phyloP scores from a whole-genome alignment of 2,888 invertebrate genomes.

The Dicyrtomina minuta region DNA sequence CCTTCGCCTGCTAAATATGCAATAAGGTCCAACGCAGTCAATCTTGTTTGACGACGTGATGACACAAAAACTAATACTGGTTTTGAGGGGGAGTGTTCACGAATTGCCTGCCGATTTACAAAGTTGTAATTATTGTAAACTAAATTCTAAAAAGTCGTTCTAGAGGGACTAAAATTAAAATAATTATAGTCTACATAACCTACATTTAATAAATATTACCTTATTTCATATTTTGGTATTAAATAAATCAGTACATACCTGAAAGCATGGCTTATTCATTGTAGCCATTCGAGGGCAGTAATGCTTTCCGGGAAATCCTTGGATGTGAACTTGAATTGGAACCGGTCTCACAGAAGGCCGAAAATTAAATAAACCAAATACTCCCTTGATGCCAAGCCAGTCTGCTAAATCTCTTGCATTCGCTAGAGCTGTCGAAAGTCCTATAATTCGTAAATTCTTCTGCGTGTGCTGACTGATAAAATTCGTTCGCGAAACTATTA shows the following conservation, averaged over 20 bases:
- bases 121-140: too few species aligned
- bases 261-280: conserved; percentile 98
- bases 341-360: conserved; percentile 97
- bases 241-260: too few species aligned
- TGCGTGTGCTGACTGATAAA: conserved; percentile 90
- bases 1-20: conserved; percentile 86
- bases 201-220: too few species aligned
- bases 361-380: conserved; percentile 91
- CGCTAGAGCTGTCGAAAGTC: conserved; percentile 94
- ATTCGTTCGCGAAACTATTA: conserved; percentile 95
- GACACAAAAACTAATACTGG: conserved; percentile 94
- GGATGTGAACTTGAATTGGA: conserved; percentile 89
- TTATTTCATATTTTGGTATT: conserved; percentile 43
- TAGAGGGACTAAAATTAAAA: too few species aligned
- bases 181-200: too few species aligned
- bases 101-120: conserved; percentile 44
- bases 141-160: too few species aligned
- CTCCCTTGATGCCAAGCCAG: conserved; percentile 82
- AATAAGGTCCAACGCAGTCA: conserved; percentile 94
- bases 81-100: conserved; percentile 60
- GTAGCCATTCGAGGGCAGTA: conserved; percentile 99
- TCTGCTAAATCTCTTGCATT: conserved; percentile 94
- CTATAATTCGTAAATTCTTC: conserved; percentile 80
- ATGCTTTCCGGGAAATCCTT: conserved; percentile 95
- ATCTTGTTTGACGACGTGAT: conserved; percentile 90